Evolutionary conservation across 1,140 invertebrate genomes (phyloP).

Genomic region (Drosophila funebris): DNA sequence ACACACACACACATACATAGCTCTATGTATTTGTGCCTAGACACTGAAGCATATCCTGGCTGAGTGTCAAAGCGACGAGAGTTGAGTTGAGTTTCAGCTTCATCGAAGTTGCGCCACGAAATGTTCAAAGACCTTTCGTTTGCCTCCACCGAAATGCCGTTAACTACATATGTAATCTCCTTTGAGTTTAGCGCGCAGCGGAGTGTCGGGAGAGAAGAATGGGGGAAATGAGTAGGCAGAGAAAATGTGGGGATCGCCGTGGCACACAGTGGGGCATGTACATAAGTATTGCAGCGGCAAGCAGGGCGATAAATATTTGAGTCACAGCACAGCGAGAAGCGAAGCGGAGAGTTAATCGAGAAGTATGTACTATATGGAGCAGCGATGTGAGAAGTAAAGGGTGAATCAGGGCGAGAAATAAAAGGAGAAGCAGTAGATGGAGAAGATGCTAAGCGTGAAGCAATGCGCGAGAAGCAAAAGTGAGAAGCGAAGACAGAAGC

Average conservation of each 20-base stretch:
- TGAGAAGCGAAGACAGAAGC: neutral
- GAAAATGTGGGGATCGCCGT: neutral
- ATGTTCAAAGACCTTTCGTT: slow-evolving; percentile 5
- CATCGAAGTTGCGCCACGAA: neutral
- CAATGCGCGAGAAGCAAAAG: too few species aligned
- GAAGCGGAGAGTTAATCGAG: neutral
- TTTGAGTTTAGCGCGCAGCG: neutral
- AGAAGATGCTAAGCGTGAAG: too few species aligned
- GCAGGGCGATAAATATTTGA: neutral
- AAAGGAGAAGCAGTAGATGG: too few species aligned
- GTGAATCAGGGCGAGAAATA: too few species aligned
- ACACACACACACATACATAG: neutral
- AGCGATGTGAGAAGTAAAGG: too few species aligned
- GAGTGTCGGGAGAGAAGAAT: neutral
- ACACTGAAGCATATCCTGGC: neutral
- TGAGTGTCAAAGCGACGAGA: slow-evolving; percentile 7
- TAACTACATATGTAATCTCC: neutral
- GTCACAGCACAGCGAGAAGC: neutral
- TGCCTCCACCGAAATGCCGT: neutral
- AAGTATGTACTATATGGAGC: too few species aligned
- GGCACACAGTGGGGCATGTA: neutral
- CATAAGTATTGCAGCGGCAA: neutral
- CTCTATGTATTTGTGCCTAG: neutral
- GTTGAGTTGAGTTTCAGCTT: slow-evolving; percentile 9
- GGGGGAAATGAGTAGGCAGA: neutral